Base-by-base conservation (phyloP, 2,113 vertebrate species). In the Microcebus griseorufus region DNA sequence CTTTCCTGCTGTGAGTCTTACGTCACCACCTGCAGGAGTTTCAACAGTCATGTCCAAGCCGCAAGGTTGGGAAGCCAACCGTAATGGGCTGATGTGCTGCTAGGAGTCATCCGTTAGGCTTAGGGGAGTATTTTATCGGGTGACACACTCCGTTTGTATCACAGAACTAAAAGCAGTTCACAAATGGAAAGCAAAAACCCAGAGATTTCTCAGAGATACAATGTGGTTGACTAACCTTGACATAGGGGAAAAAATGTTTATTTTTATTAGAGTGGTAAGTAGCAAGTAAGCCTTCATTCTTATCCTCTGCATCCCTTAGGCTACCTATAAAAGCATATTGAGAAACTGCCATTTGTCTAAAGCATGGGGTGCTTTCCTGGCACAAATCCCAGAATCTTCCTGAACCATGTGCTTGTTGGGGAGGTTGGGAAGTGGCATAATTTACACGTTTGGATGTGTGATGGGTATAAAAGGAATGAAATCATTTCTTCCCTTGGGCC, bases 1-100 rank as follows among this genome's bases (percentile, higher is more conserved):
- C 58, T 80, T 80, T 90, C 88, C 72, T 76, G 88, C 93, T 81
- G 14, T 62, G 82, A 95, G 58, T 83, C 84, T 96, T 58, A 85
- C 85, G 58, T 95, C 39, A 89, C 82, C 25, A 45, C 85, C 79
- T 78, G 29, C 45, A 42, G 23, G 51, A 58, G 6, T 76, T 76
- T 81, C 84, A 23, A 12, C 0, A 48, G 60, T 60, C 34, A 42
- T n/a, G 42, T 86, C 81, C 58, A 69, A 96, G 62, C 32, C 93
- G 20, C 92, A 78, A 81, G 3, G 11, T 69, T 93, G 55, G 62
- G 29, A 70, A 27, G 48, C 10, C 14, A 9, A 37, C 73, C 39
- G 25, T 20, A 45, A 88, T 34, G 51, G 48, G 39, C 34, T 78
- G 73, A 53, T 37, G 65, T 27, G 37, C 45, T 91, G 70, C 80